phyloP scores from a whole-genome alignment of 2,888 invertebrate species.

The Aplocera efformata region DNA sequence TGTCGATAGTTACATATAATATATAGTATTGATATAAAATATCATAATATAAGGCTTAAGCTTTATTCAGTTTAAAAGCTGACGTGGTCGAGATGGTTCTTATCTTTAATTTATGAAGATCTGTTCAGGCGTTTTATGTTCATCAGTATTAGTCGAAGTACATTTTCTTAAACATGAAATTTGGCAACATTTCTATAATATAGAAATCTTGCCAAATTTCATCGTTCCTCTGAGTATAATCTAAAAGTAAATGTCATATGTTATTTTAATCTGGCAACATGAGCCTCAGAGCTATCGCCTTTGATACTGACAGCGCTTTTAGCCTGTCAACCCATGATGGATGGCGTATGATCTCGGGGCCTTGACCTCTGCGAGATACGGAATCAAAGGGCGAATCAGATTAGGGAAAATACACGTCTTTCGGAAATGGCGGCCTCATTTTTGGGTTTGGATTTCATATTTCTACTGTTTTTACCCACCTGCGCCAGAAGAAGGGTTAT shows the following conservation, averaged over 20 bases:
- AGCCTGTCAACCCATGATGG: constrained; percentile 23
- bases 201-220: too few species aligned
- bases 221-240: not conserved
- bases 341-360: constrained; percentile 22
- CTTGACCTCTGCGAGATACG: constrained; percentile 10
- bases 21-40: too few species aligned
- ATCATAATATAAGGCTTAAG: too few species aligned
- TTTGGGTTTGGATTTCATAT: not conserved
- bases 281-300: constrained; percentile 12
- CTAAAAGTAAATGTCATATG: constrained; percentile 8
- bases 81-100: too few species aligned
- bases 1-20: too few species aligned
- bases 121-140: too few species aligned
- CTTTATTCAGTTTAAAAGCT: too few species aligned
- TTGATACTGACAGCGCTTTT: constrained; percentile 24
- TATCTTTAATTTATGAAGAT: too few species aligned
- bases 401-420: constrained; percentile 1
- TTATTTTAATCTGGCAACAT: constrained; percentile 10
- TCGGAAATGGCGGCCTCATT: not conserved
- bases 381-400: constrained; percentile 1
- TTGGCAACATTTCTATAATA: too few species aligned
- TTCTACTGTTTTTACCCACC: not conserved
- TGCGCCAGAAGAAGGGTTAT: too few species aligned
- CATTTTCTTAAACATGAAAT: too few species aligned
- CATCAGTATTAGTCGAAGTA: too few species aligned